Base-by-base conservation (phyloP, 2,797 vertebrate genomes). In the Malurus leucopterus region DNA sequence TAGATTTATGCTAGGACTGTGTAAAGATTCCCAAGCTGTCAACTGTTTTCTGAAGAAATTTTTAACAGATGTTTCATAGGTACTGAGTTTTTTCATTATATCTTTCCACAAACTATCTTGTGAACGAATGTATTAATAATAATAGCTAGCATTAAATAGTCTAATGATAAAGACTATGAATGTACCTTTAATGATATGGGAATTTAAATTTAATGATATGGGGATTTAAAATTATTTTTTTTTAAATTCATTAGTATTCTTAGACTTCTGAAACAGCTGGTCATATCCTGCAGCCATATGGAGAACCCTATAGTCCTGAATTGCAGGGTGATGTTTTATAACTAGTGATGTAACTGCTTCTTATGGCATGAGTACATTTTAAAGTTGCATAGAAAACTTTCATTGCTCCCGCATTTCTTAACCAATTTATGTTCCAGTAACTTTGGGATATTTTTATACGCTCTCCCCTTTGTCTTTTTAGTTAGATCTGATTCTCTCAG, bases 191-290 rank as follows among this genome's bases (percentile, higher is more conserved):
- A 46, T 2, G 0, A 18, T 65, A 47, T 5, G 4, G 3, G 6
- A 21, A 19, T 34, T 34, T 34, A 34, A 34, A 34, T 34, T 34
- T 34, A 34, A 34, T 34, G 34, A 34, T 44, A 8, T 68, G 15
- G 2, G 0, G 1, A 6, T n/a, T 22, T 27, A 9, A 8, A 1
- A 7, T 2, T 15, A 16, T 44, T 55, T 70, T 46, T 74, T 57
- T 13, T 3, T 0, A 32, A 73, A 64, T 23, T 0, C 36, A 8
- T 61, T 11, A 3, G 7, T 83, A 74, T 74, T 18, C 15, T 44
- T 27, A 68, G 50, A 36, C 7, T 79, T 79, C 22, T 74, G 47
- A 54, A 27, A 68, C 12, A 62, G 47, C 13, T 44, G 43, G 3
- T 74, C 12, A 6, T n/a, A 21, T 50, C 12, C 30, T 63, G 26